Evolutionary conservation across 2,888 invertebrate genomes (phyloP), one percentile per base, ranked within the genome.

Genomic region (Kryphioiulus occultus): DNA sequence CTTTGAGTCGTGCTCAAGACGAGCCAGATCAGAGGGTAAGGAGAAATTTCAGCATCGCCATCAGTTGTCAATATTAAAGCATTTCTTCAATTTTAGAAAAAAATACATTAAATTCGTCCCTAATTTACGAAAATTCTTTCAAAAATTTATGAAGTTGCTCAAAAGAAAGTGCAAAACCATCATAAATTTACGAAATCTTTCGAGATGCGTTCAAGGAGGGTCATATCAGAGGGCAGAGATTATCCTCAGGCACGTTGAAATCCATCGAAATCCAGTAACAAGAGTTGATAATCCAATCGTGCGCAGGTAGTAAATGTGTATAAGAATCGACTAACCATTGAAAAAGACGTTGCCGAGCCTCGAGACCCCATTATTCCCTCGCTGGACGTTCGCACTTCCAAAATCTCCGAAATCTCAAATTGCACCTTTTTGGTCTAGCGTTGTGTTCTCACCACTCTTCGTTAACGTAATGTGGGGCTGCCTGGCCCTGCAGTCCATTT

Each of bases 291-390:
- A 78, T 78, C 78, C 78, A 15, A 68, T n/a, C 2, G 19, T 35
- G n/a, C n/a, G 53, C 17, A 68, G 19, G 68, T 68, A 68, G 68
- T 5, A 78, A 78, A 78, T 9, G 78, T 30, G 78, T 78, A 78
- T 30, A 78, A 78, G 78, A 78, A 78, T 78, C 78, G 78, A 78
- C 78, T 78, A 78, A 78, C 78, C 78, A 78, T 78, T 78, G 78
- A 78, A 78, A 30, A 78, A 26, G 78, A 78, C 78, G 26, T 78
- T 78, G 12, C 30, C 68, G 68, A 68, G 26, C 26, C 30, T 78
- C 78, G 78, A 78, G 22, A 78, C 10, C 78, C 78, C 78, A 78
- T 78, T 30, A 22, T 68, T 68, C n/a, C 68, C 68, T 68, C 19
- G 68, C 26, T 26, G 26, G 68, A 26, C 53, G 2, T 17, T n/a